A percentile compares a stretch with the other conserved stretches of the same genome.
Evolutionary conservation across 2,888 invertebrate species (phyloP).

Genomic region (Leucophenga montana): DNA sequence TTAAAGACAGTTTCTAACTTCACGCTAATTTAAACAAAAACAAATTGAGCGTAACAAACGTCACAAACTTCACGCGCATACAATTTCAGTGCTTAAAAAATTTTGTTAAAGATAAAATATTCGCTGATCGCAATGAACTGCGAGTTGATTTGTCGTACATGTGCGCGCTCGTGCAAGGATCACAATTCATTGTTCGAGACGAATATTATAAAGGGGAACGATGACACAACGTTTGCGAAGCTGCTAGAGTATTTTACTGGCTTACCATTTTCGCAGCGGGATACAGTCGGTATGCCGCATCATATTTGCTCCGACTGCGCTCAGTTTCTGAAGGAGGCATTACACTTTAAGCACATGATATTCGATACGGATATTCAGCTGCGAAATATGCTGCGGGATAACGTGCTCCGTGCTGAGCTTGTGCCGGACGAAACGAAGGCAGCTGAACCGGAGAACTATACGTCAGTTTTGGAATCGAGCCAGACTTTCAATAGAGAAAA

Average conservation of each 20-base stretch:
- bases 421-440: too few species aligned
- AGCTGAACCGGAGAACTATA: too few species aligned
- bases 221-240: slow-evolving; percentile 64
- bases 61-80: too few species aligned
- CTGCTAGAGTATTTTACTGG: slow-evolving; percentile 63
- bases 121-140: slow-evolving; percentile 34
- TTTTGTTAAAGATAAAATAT: too few species aligned
- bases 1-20: too few species aligned
- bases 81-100: too few species aligned
- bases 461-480: too few species aligned
- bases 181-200: slow-evolving; percentile 67
- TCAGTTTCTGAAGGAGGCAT: slow-evolving; percentile 62
- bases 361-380: slow-evolving; percentile 66
- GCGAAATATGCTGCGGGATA: slow-evolving; percentile 49
- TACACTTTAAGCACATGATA: slow-evolving; percentile 68
- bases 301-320: slow-evolving; percentile 67
- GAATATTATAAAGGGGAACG: slow-evolving; percentile 64
- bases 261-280: slow-evolving; percentile 57
- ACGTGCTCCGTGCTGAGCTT: too few species aligned
- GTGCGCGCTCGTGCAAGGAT: slow-evolving; percentile 65
- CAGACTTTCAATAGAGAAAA: too few species aligned
- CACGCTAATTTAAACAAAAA: too few species aligned
- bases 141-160: slow-evolving; percentile 68
- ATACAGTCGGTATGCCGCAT: slow-evolving; percentile 63
- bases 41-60: too few species aligned